Base-by-base conservation (phyloP, 2,888 invertebrate species). In the Enoplolaimus lenunculus region DNA sequence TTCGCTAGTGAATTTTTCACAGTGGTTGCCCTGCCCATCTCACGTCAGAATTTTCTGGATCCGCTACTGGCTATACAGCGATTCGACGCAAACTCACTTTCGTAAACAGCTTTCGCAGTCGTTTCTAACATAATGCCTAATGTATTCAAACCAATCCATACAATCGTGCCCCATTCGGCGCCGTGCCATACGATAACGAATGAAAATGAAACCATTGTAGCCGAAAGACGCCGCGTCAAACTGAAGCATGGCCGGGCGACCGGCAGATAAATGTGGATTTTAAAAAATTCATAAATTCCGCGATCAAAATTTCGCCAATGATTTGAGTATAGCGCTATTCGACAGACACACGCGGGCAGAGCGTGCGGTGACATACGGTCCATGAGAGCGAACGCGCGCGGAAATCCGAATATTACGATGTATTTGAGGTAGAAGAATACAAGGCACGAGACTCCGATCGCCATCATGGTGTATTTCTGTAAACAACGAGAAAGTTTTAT, bases 121-220 rank as follows among this genome's bases (percentile, higher is more conserved):
- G 75, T 77, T 72, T 82, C 82, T 31, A 82, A 71, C 71, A 79
- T 77, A 28, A 82, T 74, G n/a, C 81, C 82, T 3, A 80, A 31
- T 66, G 80, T 82, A 75, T 84, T 84, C 34, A 82, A 75, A 0
- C 79, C 72, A 57, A 81, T 80, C 83, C 83, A 84, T 33, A 81
- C 77, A 66, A 82, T 76, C 64, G 83, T 78, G 72, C 80, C 78
- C 70, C 78, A 77, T 68, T 78, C 77, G 60, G 81, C 79, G 13
- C 84, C 84, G 74, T 84, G 84, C 83, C 83, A 84, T 64, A 80
- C 75, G 64, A 78, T 80, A 21, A 84, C 80, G 73, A 82, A 84
- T 34, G 77, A 74, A 75, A 83, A 84, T 66, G 81, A 81, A 13
- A 81, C 71, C 45, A 79, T 73, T 1, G 82, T 80, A 1, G 81